phyloP scores from a whole-genome alignment of 2,888 invertebrate species.

The Pollenia amentaria region DNA sequence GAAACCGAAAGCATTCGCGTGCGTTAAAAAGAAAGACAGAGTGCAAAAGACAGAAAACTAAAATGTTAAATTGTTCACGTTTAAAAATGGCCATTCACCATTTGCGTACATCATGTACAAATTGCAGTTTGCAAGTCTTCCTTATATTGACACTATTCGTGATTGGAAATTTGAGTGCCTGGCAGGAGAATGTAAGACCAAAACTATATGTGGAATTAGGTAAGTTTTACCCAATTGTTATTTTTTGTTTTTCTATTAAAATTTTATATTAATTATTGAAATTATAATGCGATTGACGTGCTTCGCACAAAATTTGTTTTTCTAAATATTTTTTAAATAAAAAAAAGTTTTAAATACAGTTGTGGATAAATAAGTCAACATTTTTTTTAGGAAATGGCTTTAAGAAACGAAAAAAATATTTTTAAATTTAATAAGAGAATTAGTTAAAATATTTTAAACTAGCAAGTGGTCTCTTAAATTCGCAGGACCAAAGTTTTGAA shows the following conservation, averaged over 20 bases:
- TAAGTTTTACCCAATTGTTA: constrained; percentile 86
- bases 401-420: too few species aligned
- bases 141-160: constrained; percentile 84
- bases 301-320: too few species aligned
- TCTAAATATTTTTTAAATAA: too few species aligned
- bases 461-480: too few species aligned
- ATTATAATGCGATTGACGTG: background rate
- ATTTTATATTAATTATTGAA: background rate
- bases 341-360: too few species aligned
- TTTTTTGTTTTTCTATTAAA: background rate
- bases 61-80: constrained; percentile 64
- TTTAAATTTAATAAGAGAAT: too few species aligned
- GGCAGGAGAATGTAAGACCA: constrained; percentile 96
- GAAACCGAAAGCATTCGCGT: background rate
- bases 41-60: constrained; percentile 23
- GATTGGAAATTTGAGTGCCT: constrained; percentile 87
- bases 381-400: too few species aligned
- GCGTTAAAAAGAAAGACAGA: constrained; percentile 16
- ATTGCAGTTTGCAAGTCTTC: constrained; percentile 81
- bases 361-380: too few species aligned
- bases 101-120: constrained; percentile 71
- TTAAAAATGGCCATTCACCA: constrained; percentile 69
- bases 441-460: too few species aligned
- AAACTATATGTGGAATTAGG: constrained; percentile 97
- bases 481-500: too few species aligned